Conservation (phyloP, 2,797 vertebrate species). For the Iguana delicatissima region DNA sequence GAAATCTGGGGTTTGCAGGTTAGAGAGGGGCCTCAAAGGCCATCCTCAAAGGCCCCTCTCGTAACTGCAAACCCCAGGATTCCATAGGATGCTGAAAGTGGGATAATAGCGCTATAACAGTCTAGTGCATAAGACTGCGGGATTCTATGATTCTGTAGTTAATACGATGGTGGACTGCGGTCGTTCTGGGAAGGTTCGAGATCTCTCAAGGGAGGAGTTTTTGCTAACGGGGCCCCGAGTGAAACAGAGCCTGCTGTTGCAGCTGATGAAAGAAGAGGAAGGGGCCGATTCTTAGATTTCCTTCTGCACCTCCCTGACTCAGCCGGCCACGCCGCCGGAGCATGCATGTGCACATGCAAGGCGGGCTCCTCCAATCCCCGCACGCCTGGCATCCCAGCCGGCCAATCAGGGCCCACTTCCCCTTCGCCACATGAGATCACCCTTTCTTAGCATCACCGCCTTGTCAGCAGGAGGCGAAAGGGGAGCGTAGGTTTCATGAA, state of each 20-base stretch:
- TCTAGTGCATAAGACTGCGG: no score
- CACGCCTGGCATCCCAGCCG: neutral
- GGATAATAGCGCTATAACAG: no score
- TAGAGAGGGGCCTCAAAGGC: no score
- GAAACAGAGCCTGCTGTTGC: accelerated
- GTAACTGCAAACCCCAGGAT: no score
- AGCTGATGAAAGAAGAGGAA: neutral
- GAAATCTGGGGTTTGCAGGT: no score
- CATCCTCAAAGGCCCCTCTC: no score
- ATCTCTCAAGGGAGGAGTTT: no score
- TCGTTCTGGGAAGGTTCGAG: neutral
- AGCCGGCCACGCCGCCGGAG: constrained; percentile 24
- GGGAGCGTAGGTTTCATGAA: neutral
- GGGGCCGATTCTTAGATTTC: neutral
- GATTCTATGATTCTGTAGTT: no score
- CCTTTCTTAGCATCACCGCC: neutral
- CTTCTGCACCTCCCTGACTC: neutral
- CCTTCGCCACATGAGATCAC: neutral
- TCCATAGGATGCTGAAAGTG: no score
- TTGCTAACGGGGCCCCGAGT: no score
- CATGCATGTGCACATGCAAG: constrained; percentile 57
- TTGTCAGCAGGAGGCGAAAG: neutral
- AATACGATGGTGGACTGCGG: neutral
- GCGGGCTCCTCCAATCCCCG: constrained; percentile 49
- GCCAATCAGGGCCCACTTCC: constrained; percentile 41